These are phyloP conservation scores for Dendrolimus punctatus DNA, from an alignment of 1,140 invertebrate species.

Conservation along the genomic window DNA sequence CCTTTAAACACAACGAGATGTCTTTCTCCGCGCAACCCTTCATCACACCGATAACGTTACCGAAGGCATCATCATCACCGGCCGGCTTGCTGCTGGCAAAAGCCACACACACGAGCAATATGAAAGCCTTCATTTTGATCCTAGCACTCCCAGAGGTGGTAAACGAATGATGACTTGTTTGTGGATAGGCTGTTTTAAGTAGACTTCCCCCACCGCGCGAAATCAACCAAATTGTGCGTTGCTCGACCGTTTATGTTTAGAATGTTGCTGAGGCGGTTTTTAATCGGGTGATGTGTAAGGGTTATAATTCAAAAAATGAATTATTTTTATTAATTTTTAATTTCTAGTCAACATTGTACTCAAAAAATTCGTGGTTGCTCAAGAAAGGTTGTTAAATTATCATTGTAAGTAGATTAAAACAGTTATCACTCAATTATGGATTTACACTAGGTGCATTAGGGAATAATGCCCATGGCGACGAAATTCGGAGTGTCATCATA, in stretches of 20 bases:
- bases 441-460: too few relatives aligned
- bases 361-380: too few relatives aligned
- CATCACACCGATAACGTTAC: constrained; percentile 76
- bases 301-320: background rate
- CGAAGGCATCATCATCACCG: constrained; percentile 63
- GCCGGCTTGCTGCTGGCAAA: constrained; percentile 72
- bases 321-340: too few relatives aligned
- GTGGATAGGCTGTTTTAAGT: constrained; percentile 48
- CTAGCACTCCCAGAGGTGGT: constrained; percentile 27
- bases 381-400: too few relatives aligned
- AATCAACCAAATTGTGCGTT: constrained; percentile 31
- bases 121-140: constrained; percentile 70
- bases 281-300: constrained; percentile 3
- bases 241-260: constrained; percentile 13
- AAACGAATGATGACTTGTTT: constrained; percentile 33
- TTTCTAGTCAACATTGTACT: too few relatives aligned
- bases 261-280: constrained; percentile 25
- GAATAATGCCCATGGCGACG: too few relatives aligned
- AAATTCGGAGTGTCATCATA: too few relatives aligned
- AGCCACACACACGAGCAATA: constrained; percentile 70
- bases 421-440: too few relatives aligned
- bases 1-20: constrained; percentile 82
- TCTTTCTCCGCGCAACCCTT: constrained; percentile 80
- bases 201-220: constrained; percentile 36
- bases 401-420: too few relatives aligned